A percentile compares a stretch with the other conserved stretches of the same genome.
These are phyloP conservation scores for Drosophila tsacasi DNA, from an alignment of 1,140 invertebrate species.

Conservation along the genomic window DNA sequence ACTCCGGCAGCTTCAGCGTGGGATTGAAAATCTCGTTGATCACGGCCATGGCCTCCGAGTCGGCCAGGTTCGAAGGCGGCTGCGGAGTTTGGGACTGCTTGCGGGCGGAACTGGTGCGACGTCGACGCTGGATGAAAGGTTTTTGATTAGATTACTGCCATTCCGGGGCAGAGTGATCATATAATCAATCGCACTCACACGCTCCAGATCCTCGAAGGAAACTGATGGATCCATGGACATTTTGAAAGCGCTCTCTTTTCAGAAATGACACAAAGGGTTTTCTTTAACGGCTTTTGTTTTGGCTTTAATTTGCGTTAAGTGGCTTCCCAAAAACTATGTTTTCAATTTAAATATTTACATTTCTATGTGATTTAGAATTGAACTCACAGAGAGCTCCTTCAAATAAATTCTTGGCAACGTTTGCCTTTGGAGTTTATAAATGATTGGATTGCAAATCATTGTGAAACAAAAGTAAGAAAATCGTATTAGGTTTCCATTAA, in stretches of 20 bases:
- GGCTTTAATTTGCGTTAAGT: background rate
- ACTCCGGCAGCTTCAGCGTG: slow-evolving; percentile 79
- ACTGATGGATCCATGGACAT: slow-evolving; percentile 81
- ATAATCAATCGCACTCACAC: slow-evolving; percentile 57
- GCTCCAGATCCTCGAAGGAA: slow-evolving; percentile 77
- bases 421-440: too few species aligned
- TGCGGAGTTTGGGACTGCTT: slow-evolving; percentile 67
- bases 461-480: too few species aligned
- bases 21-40: slow-evolving; percentile 86
- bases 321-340: background rate
- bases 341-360: background rate
- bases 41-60: slow-evolving; percentile 83
- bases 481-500: background rate
- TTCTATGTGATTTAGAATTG: background rate
- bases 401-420: too few species aligned
- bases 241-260: slow-evolving; percentile 1
- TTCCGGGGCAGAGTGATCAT: background rate
- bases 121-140: slow-evolving; percentile 56
- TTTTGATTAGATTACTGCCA: background rate
- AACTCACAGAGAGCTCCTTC: background rate
- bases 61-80: slow-evolving; percentile 45
- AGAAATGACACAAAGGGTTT: background rate
- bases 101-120: slow-evolving; percentile 65
- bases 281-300: background rate
- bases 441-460: too few species aligned